A percentile compares a stretch with the other conserved stretches of the same genome.
phyloP scores from a whole-genome alignment of 37 sponge, comb jelly and placozoan species.

The Halichondria panicea region DNA sequence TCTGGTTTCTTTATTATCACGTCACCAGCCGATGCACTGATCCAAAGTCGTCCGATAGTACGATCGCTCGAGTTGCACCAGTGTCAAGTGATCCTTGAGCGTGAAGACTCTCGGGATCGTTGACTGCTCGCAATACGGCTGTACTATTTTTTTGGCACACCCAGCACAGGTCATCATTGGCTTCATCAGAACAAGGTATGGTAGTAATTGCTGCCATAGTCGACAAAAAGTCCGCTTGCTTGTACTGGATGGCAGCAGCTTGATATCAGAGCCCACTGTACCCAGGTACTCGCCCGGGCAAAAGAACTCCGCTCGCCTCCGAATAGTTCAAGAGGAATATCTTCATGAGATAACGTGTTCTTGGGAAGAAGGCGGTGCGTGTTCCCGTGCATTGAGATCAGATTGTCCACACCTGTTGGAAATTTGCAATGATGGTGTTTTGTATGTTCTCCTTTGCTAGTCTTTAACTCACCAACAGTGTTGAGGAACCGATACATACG shows the following conservation, averaged over 20 bases:
- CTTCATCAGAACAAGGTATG: constrained; percentile 43
- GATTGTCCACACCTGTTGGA: no score
- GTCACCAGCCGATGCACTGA: no score
- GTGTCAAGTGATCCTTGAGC: constrained; percentile 26
- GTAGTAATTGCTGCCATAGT: constrained; percentile 42
- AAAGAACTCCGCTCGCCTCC: constrained; percentile 34
- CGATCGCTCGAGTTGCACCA: constrained; percentile 24
- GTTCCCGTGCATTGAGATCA: constrained; percentile 40
- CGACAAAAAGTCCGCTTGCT: constrained; percentile 38
- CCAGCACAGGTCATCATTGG: constrained; percentile 67
- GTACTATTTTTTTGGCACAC: constrained; percentile 52
- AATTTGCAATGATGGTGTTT: no score
- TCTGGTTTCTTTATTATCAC: no score
- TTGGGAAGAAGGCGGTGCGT: constrained; percentile 1
- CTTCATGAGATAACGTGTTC: constrained; percentile 7
- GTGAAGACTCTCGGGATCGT: constrained; percentile 32
- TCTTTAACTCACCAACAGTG: no score
- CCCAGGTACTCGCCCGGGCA: constrained; percentile 62
- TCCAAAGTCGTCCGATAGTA: constrained; percentile 15
- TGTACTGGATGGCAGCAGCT: constrained; percentile 46
- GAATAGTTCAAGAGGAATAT: constrained; percentile 32
- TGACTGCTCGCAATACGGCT: constrained; percentile 32
- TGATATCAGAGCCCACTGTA: constrained; percentile 42
- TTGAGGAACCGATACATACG: no score
- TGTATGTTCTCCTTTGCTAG: no score